Evolutionary conservation across 2,113 vertebrate genomes (phyloP), one percentile per base, ranked within the genome.

Genomic region (Callospermophilus lateralis): DNA sequence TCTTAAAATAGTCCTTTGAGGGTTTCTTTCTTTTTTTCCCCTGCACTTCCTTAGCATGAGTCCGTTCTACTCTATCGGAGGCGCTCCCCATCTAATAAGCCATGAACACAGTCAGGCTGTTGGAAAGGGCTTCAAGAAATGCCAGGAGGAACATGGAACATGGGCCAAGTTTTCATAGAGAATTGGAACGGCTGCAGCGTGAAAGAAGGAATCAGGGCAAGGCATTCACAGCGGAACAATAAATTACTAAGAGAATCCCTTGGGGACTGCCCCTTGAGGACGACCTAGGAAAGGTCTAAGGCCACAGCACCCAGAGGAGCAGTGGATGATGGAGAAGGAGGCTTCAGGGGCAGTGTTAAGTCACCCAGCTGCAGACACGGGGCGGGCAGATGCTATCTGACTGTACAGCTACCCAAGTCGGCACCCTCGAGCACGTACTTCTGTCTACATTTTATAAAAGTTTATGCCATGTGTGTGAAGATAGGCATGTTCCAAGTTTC

Each of bases 1-100:
- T 30, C 84, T 96, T 77, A 26, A 85, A 89, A 78, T 83, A 81
- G 37, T 86, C 6, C 61, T 72, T 92, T 94, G 53, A 55, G 24
- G 6, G 45, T 7, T 72, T 72, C 51, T 74, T 74, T 58, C 42
- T 48, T 86, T 37, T 67, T 84, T 73, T 55, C 58, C 32, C 88
- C 37, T 74, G 15, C 6, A 51, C 15, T 87, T 93, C 48, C 13
- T 68, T 88, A 51, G 53, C 77, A 34, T 79, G 65, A 51, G 20
- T 13, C 51, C 48, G 2, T 55, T 32, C 61, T 80, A 13, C 67
- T 84, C 16, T 9, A 4, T 45, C 55, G 77, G 72, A 96, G 68
- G 42, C 22, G 39, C 13, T 24, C 39, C 72, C 15, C 17, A 30
- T 72, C 28, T 10, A 32, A 76, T 4, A 53, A 65, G n/a, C n/a